Evolutionary conservation across 2,113 vertebrate species (phyloP).

Genomic region (Leptobrachium ailaonicum): DNA sequence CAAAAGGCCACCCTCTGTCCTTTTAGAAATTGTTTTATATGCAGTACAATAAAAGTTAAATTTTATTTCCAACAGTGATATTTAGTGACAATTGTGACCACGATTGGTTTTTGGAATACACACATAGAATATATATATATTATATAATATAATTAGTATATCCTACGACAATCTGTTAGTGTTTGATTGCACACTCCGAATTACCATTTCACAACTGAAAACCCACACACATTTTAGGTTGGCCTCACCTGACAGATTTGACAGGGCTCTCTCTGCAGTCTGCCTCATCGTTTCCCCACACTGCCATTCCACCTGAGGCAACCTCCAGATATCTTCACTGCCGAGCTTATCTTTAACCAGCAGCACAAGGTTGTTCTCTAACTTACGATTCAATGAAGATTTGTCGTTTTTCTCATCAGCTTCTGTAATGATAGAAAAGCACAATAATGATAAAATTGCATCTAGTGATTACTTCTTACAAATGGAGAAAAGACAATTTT

Average conservation of each 20-base stretch:
- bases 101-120: too few species aligned
- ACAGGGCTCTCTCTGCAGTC: slow-evolving; percentile 83
- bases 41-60: too few species aligned
- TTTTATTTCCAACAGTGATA: too few species aligned
- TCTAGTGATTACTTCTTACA: not conserved
- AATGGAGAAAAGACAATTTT: not conserved
- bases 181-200: too few species aligned
- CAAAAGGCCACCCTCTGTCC: too few species aligned
- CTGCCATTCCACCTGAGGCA: slow-evolving; percentile 87
- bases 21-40: too few species aligned
- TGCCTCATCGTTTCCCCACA: slow-evolving; percentile 83
- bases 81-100: too few species aligned
- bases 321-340: slow-evolving; percentile 79
- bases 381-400: slow-evolving; percentile 73
- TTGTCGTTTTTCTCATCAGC: slow-evolving; percentile 69
- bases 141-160: too few species aligned
- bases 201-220: too few species aligned
- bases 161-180: too few species aligned
- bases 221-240: too few species aligned
- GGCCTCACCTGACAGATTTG: slow-evolving; percentile 71
- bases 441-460: not conserved
- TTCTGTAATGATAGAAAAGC: slow-evolving; percentile 58
- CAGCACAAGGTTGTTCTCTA: slow-evolving; percentile 79
- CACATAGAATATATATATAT: too few species aligned
- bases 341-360: slow-evolving; percentile 81